Base-by-base conservation (phyloP, 2,888 invertebrate genomes). In the Drosophila stalkeri region DNA sequence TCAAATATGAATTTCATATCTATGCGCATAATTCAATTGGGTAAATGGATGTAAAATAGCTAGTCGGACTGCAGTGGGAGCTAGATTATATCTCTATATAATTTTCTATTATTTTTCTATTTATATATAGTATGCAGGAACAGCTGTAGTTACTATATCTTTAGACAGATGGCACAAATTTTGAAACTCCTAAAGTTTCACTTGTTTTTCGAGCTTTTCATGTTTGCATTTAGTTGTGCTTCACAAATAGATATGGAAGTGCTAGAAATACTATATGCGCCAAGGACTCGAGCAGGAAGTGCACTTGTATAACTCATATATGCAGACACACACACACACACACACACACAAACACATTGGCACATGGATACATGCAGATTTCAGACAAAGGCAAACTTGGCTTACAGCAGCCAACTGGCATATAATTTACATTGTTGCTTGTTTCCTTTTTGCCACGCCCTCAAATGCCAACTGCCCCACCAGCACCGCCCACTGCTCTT, bases 371-470 rank as follows among this genome's bases (percentile, higher is more conserved):
- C 61, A 64, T 52, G 37, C 51, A 54, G 47, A 31, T 39, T 52
- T 51, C 69, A 52, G 64, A 78, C 70, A 86, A 78, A 75, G 74
- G 54, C 47, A 78, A 74, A 67, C 85, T 66, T 49, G 33, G 39
- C 14, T 62, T 51, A 73, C 56, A 57, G 71, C 71, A 82, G 68
- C 72, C 83, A 84, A 86, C 86, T 84, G 87, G 87, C 85, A 87
- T 86, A 87, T 87, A 87, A 86, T 87, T 86, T 87, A 86, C 85
- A 87, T 86, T 86, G 85, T 86, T 82, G 88, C 88, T 81, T 73
- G 82, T 76, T 79, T 87, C 85, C 87, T 80, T 64, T 67, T 64
- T 35, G 71, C 54, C 64, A 39, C 43, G n/a, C 72, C 49, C 20
- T 20, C 51, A 6, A 14, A 49, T 37, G n/a, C 14, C 37, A 18